Evolutionary conservation across 2,113 vertebrate species (phyloP), one percentile per base, ranked within the genome.

Genomic region (Prionailurus bengalensis): DNA sequence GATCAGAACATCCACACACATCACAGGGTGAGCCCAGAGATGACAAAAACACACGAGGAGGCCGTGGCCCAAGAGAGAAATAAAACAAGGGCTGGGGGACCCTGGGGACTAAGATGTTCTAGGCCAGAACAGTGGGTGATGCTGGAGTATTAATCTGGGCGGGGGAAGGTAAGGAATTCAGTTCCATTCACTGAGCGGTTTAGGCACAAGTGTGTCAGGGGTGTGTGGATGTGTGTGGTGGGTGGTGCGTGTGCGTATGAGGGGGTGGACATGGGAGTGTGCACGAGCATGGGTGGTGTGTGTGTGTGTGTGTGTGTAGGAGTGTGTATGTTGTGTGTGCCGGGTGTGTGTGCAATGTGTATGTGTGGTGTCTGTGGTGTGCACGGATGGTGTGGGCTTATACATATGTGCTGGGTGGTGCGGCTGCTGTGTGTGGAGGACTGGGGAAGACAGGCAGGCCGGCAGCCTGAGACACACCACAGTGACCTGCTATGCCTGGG

Each of bases 41-140:
- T 19, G 10, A 48, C 0, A 0, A 0, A 74, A 53, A 21, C 33
- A 7, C 14, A 27, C 4, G 5, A 17, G n/a, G 31, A 19, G 19
- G 39, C 1, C 0, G 19, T 2, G 15, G 42, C 8, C 2, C 9
- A 16, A 33, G 76, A 79, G 13, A 13, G 65, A 16, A 5, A 23
- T 55, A 17, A 23, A 33, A 15, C 42, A 10, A 23, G 39, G 31
- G 17, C 1, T 19, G 1, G 21, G 27, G 53, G 19, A 66, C 3
- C 45, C 42, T 9, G 9, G 68, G n/a, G 88, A 48, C 48, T 15
- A 7, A 31, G 70, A 31, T 58, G 42, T 15, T n/a, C 17, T 0
- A 13, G 45, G 19, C 10, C 27, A 16, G 70, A 39, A 10, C 12
- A 1, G 66, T 31, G 10, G 39, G 25, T n/a, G 17, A 33, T 4